These are phyloP conservation scores for Lycodopsis pacificus DNA, from an alignment of 2,797 vertebrate genomes.

Conservation along the genomic window DNA sequence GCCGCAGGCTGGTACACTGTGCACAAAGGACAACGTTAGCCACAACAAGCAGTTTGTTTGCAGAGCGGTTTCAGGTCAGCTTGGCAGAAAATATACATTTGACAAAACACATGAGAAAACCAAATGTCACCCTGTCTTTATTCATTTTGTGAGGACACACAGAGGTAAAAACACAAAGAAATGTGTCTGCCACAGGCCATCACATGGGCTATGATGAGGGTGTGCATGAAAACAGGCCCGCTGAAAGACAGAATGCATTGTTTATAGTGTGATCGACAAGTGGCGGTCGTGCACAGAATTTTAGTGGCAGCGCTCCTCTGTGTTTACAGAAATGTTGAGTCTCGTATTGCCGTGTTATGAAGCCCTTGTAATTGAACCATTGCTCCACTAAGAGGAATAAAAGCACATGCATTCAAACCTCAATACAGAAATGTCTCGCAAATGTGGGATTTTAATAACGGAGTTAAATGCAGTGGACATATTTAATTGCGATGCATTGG, in stretches of 20 bases:
- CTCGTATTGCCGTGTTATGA: constrained; percentile 16
- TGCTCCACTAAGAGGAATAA: constrained; percentile 17
- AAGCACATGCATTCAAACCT: constrained; percentile 6
- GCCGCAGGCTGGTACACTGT: constrained; percentile 73
- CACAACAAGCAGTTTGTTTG: constrained; percentile 73
- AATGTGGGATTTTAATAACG: constrained; percentile 12
- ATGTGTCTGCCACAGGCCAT: constrained; percentile 63
- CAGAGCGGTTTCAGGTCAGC: constrained; percentile 74
- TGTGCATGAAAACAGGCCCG: constrained; percentile 53
- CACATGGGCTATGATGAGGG: constrained; percentile 51
- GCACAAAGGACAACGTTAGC: constrained; percentile 80
- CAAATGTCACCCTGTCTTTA: constrained; percentile 84
- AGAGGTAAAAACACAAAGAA: constrained; percentile 61
- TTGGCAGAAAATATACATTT: constrained; percentile 72
- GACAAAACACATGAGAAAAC: constrained; percentile 69
- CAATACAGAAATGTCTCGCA: constrained; percentile 6
- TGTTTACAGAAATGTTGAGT: constrained; percentile 33
- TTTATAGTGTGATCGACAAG: constrained; percentile 56
- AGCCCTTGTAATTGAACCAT: constrained; percentile 9
- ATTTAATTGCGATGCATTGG: background rate
- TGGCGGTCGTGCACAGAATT: constrained; percentile 25
- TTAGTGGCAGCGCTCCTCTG: constrained; percentile 14
- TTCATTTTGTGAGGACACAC: constrained; percentile 66
- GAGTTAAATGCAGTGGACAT: constrained; percentile 1
- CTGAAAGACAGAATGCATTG: constrained; percentile 49